Percentiles rank a stretch among this genome's conserved stretches.
phyloP scores from a whole-genome alignment of 2,113 vertebrate genomes.

The Protomyctophum bolini region DNA sequence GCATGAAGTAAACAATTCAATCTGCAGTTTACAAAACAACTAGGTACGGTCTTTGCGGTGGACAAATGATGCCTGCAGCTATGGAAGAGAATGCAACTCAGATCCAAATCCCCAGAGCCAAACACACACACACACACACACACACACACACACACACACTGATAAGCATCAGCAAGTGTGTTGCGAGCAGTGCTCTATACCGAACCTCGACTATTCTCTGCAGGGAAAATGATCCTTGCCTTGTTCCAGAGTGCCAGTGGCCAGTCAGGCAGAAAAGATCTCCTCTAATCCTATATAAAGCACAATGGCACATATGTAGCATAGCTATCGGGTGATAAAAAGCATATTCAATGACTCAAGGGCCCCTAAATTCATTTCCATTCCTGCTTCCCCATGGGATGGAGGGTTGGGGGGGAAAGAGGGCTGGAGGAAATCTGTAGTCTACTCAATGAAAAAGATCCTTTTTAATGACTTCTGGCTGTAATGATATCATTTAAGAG shows the following conservation, averaged over 20 bases:
- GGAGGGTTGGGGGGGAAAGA: not conserved
- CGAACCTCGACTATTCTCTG: conserved; percentile 45
- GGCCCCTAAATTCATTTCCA: conserved; percentile 65
- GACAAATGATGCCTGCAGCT: not conserved
- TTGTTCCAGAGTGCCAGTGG: conserved; percentile 51
- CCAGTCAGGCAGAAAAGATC: conserved; percentile 72
- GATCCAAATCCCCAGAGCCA: conserved; percentile 14
- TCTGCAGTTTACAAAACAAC: not conserved
- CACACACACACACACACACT: conserved; percentile 25
- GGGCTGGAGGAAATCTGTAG: conserved; percentile 53
- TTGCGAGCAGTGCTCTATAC: conserved; percentile 27
- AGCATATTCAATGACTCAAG: conserved; percentile 66
- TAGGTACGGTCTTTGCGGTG: not conserved
- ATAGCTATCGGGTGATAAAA: conserved; percentile 55
- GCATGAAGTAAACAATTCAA: too few relatives aligned
- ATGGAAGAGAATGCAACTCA: not conserved
- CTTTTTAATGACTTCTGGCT: conserved; percentile 59
- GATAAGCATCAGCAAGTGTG: conserved; percentile 41
- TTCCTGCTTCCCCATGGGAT: conserved; percentile 29
- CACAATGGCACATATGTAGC: conserved; percentile 62
- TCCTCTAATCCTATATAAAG: conserved; percentile 61
- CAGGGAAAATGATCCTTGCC: conserved; percentile 63
- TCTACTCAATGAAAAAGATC: conserved; percentile 31
- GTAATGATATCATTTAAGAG: conserved; percentile 63
- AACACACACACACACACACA: conserved; percentile 24